A percentile compares a stretch with the other conserved stretches of the same genome.
Conservation (phyloP, 2,113 vertebrate genomes). For the Embiotoca jacksoni region DNA sequence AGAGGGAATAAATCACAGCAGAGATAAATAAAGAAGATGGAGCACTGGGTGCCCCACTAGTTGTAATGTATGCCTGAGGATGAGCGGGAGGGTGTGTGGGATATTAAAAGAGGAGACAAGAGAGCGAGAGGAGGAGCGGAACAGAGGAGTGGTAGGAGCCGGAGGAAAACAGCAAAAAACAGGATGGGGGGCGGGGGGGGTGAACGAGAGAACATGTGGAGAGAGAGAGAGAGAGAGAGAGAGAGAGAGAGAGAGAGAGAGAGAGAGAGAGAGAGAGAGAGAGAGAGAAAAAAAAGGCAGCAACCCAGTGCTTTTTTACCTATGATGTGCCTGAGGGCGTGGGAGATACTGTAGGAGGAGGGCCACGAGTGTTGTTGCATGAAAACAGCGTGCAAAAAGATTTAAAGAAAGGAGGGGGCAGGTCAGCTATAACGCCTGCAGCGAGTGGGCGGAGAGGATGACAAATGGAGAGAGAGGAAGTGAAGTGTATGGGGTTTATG, state of each 20-base stretch:
- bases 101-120: constrained; percentile 66
- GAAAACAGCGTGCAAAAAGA: constrained; percentile 67
- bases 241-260: constrained; percentile 5
- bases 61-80: constrained; percentile 74
- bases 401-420: constrained; percentile 63
- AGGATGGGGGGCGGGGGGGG: constrained; percentile 14
- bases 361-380: constrained; percentile 63
- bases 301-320: constrained; percentile 53
- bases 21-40: constrained; percentile 75
- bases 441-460: constrained; percentile 56
- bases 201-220: constrained; percentile 27
- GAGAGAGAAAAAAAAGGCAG: constrained; percentile 5
- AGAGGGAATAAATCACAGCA: constrained; percentile 70
- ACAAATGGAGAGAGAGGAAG: constrained; percentile 51
- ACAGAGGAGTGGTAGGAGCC: constrained; percentile 34
- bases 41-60: constrained; percentile 43
- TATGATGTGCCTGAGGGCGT: constrained; percentile 67
- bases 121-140: constrained; percentile 54
- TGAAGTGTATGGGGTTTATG: constrained; percentile 33
- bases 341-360: constrained; percentile 41
- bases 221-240: constrained; percentile 9
- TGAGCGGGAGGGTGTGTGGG: constrained; percentile 58
- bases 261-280: constrained; percentile 22
- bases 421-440: constrained; percentile 63
- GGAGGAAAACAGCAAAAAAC: constrained; percentile 40